phyloP scores from a whole-genome alignment of 2,888 invertebrate species.

The Morpho deidamia region DNA sequence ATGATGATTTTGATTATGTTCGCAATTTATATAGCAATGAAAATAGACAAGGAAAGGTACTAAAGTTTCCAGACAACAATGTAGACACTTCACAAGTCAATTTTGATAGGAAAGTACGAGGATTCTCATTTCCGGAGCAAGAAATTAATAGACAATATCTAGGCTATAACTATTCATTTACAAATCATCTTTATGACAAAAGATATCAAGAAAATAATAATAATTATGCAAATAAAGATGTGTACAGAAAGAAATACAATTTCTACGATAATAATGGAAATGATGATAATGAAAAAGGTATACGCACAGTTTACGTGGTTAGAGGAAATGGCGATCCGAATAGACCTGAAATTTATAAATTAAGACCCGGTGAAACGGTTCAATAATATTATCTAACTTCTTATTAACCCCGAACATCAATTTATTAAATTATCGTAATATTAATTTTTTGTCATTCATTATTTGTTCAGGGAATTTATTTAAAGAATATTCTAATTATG shows the following conservation, averaged over 20 bases:
- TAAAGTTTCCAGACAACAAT: conserved; percentile 33
- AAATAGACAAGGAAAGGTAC: conserved; percentile 25
- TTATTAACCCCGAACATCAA: no score
- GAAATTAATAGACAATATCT: neutral
- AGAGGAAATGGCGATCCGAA: conserved; percentile 69
- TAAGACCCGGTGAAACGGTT: conserved; percentile 47
- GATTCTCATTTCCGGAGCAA: conserved; percentile 30
- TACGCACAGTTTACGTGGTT: conserved; percentile 58
- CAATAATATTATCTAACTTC: neutral
- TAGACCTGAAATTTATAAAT: conserved; percentile 59
- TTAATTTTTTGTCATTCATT: no score
- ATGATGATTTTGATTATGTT: conserved; percentile 9
- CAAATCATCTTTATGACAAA: neutral
- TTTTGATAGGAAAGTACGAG: conserved; percentile 20
- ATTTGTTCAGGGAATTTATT: no score
- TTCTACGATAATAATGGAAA: conserved; percentile 22
- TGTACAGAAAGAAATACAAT: conserved; percentile 8
- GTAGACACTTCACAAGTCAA: conserved; percentile 10
- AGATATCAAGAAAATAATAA: neutral
- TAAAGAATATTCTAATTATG: no score
- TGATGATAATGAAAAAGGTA: conserved; percentile 27
- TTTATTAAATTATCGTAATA: no score
- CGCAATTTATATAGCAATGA: neutral
- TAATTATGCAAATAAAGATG: conserved; percentile 19
- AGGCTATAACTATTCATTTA: neutral